phyloP scores from a whole-genome alignment of 2,888 invertebrate species.

The Parnassius mnemosyne region DNA sequence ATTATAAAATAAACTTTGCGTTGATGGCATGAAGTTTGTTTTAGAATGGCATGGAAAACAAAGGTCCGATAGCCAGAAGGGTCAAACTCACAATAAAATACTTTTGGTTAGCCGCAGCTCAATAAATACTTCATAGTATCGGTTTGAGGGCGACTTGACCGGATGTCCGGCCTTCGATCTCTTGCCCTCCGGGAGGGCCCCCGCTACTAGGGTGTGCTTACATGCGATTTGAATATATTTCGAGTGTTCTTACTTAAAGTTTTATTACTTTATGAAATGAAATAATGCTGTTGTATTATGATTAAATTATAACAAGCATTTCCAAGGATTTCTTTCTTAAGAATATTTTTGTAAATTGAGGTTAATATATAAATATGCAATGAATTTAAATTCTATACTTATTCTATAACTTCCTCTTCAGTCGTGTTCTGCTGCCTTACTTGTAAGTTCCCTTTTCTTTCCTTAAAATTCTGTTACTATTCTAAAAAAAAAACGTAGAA shows the following conservation, averaged over 20 bases:
- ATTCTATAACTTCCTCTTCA: too few relatives aligned
- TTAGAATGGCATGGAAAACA: constrained; percentile 36
- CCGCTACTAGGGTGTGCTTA: constrained; percentile 39
- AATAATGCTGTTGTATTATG: neutral
- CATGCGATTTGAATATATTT: constrained; percentile 48
- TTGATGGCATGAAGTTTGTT: constrained; percentile 33
- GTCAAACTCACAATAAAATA: constrained; percentile 75
- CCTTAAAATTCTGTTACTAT: too few relatives aligned
- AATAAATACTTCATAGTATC: constrained; percentile 80
- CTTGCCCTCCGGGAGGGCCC: constrained; percentile 57
- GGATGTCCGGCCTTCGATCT: constrained; percentile 74
- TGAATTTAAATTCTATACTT: too few relatives aligned
- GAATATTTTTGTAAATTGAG: too few relatives aligned
- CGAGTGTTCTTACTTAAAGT: constrained; percentile 27
- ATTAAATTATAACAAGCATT: neutral
- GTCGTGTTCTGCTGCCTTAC: too few relatives aligned
- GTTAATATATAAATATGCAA: too few relatives aligned
- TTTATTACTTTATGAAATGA: constrained; percentile 19
- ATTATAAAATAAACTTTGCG: neutral
- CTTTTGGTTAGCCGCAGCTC: constrained; percentile 76
- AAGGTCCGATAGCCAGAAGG: constrained; percentile 51
- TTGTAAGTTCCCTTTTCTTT: too few relatives aligned
- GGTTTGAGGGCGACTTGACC: constrained; percentile 71
- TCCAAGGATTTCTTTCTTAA: too few relatives aligned
- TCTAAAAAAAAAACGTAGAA: too few relatives aligned